Conservation (phyloP, 2,888 invertebrate species). For the Pseudococcus viburni region DNA sequence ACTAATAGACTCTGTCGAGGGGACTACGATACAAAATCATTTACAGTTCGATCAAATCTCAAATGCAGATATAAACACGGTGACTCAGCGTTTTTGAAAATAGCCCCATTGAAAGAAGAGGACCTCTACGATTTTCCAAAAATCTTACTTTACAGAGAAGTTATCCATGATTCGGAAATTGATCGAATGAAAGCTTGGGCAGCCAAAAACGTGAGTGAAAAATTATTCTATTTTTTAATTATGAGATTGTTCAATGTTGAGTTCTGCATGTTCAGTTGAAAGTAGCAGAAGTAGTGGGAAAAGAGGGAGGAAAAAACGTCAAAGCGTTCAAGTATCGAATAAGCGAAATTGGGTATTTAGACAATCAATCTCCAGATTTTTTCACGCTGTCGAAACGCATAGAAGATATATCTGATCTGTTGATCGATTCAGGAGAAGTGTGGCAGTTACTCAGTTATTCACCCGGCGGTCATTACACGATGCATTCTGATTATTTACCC, state of each 20-base stretch:
- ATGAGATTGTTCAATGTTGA: no score
- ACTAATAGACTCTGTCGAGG: not conserved
- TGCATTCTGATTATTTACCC: slow-evolving; percentile 96
- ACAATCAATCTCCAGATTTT: slow-evolving; percentile 85
- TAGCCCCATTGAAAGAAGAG: slow-evolving; percentile 90
- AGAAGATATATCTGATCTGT: slow-evolving; percentile 88
- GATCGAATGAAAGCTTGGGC: slow-evolving; percentile 78
- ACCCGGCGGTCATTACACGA: slow-evolving; percentile 98
- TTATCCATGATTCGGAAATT: slow-evolving; percentile 91
- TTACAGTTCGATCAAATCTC: slow-evolving; percentile 73
- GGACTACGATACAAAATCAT: not conserved
- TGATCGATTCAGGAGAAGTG: slow-evolving; percentile 92
- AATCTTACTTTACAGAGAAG: slow-evolving; percentile 88
- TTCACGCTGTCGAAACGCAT: slow-evolving; percentile 84
- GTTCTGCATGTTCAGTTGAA: not conserved
- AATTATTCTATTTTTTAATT: no score
- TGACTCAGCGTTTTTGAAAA: slow-evolving; percentile 78
- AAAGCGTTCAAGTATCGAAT: slow-evolving; percentile 83
- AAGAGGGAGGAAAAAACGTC: slow-evolving; percentile 81
- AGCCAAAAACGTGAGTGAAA: no score
- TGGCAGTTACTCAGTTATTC: slow-evolving; percentile 99
- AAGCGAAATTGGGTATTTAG: slow-evolving; percentile 97
- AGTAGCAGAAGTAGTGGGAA: not conserved
- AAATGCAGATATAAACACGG: slow-evolving; percentile 83
- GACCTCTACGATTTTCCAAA: slow-evolving; percentile 83